A percentile compares a stretch with the other conserved stretches of the same genome.
Conservation (phyloP, 2,797 vertebrate species). For the Pyrocephalus nanus region DNA sequence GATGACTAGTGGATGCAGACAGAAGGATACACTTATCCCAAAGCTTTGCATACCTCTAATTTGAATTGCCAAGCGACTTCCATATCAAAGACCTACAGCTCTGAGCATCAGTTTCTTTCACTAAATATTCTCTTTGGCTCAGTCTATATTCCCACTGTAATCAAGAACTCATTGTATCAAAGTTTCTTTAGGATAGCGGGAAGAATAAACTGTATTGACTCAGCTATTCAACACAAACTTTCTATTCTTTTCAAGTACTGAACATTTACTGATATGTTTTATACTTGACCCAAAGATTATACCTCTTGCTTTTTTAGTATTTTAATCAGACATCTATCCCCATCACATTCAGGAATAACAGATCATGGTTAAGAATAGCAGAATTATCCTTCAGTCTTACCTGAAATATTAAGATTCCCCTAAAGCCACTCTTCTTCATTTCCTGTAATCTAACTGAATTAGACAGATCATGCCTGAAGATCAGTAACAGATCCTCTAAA, state of each 20-base stretch:
- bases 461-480: not conserved
- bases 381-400: not conserved
- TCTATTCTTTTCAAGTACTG: not conserved
- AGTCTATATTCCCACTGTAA: not conserved
- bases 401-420: not conserved
- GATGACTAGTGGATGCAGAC: not conserved
- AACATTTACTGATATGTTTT: not conserved
- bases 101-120: not conserved
- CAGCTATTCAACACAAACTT: not conserved
- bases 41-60: not conserved
- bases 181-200: not conserved
- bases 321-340: not conserved
- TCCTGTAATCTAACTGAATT: not conserved
- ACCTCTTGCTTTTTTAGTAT: not conserved
- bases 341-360: not conserved
- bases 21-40: not conserved
- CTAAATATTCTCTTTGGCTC: slow-evolving; percentile 1
- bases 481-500: not conserved
- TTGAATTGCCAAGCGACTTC: not conserved
- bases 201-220: not conserved
- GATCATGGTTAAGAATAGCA: not conserved
- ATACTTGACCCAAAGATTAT: not conserved
- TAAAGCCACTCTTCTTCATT: not conserved
- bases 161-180: not conserved
- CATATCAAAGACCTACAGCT: not conserved